phyloP scores from a whole-genome alignment of 2,113 vertebrate species.

The Thunnus thynnus region DNA sequence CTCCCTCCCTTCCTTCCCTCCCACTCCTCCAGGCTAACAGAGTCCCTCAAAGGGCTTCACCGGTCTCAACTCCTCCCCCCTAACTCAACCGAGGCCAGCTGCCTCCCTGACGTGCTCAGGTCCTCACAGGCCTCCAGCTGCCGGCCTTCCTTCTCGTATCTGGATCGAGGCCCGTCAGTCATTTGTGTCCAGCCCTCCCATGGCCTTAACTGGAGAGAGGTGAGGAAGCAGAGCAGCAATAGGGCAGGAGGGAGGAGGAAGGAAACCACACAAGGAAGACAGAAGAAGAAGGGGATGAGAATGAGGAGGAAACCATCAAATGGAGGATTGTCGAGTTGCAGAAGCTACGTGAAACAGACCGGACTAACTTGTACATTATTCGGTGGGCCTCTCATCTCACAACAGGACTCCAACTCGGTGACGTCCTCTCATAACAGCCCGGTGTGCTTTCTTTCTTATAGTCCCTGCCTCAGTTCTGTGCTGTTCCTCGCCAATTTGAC shows the following conservation, averaged over 20 bases:
- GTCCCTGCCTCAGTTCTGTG: constrained; percentile 36
- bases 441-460: constrained; percentile 49
- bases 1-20: not conserved
- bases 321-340: constrained; percentile 24
- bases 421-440: constrained; percentile 35
- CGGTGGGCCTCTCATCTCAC: constrained; percentile 45
- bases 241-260: constrained; percentile 5
- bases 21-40: constrained; percentile 29
- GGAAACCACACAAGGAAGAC: not conserved
- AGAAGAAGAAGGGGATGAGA: constrained; percentile 2
- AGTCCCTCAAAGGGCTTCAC: constrained; percentile 56
- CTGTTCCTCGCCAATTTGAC: constrained; percentile 35
- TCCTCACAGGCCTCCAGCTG: constrained; percentile 41
- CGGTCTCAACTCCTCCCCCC: constrained; percentile 12
- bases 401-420: constrained; percentile 36
- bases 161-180: constrained; percentile 50
- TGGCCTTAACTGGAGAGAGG: constrained; percentile 66
- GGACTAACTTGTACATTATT: constrained; percentile 42
- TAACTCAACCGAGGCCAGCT: constrained; percentile 13
- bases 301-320: not conserved
- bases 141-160: constrained; percentile 47
- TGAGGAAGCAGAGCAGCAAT: constrained; percentile 38
- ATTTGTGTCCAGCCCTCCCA: constrained; percentile 58
- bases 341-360: constrained; percentile 27
- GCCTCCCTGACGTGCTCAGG: constrained; percentile 58